Base-by-base conservation (phyloP, 2,113 vertebrate genomes). In the Gracilinanus agilis region DNA sequence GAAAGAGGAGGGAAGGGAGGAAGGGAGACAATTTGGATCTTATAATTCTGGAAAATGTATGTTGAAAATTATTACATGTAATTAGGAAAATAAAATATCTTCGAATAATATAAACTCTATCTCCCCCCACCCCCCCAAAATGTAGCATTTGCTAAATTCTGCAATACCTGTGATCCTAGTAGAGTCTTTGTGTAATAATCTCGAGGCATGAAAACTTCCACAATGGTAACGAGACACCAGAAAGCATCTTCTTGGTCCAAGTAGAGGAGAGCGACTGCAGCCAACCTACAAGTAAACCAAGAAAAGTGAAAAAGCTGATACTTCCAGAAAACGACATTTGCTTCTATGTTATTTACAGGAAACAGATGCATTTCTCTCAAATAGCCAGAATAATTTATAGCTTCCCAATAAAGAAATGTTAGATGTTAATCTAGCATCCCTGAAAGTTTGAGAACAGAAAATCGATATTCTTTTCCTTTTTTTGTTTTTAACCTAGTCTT, bases 181-280 rank as follows among this genome's bases (percentile, higher is more conserved):
- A 99, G 99, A 0, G 99, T 99, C 98, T 99, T 99, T 6, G 99
- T 99, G 96, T 99, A 99, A 98, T 99, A 99, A 98, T 99, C 99
- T 91, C 99, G 99, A 54, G 99, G 99, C 99, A 99, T 99, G 98
- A 99, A 99, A 54, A 99, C 99, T 98, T 99, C 99, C 96, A 99
- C 99, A 4, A 99, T 99, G 92, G 99, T 98, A 25, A 99, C 99
- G 0, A 99, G 99, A 97, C 99, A 99, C 99, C 99, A 99, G 98
- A 99, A 99, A n/a, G 99, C 99, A 6, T 99, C 99, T 96, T 99
- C 99, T 92, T 99, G 99, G 93, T 99, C 99, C 98, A 99, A 98
- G 97, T 99, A 99, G 10, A 99, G 99, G 83, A 99, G 99, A 0
- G 99, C 99, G 90, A 99, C 99, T 0, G 99, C 99, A 90, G 98